Percentiles rank a stretch among this genome's conserved stretches.
These are phyloP conservation scores for Falco biarmicus DNA, from an alignment of 2,797 vertebrate species.

Conservation along the genomic window DNA sequence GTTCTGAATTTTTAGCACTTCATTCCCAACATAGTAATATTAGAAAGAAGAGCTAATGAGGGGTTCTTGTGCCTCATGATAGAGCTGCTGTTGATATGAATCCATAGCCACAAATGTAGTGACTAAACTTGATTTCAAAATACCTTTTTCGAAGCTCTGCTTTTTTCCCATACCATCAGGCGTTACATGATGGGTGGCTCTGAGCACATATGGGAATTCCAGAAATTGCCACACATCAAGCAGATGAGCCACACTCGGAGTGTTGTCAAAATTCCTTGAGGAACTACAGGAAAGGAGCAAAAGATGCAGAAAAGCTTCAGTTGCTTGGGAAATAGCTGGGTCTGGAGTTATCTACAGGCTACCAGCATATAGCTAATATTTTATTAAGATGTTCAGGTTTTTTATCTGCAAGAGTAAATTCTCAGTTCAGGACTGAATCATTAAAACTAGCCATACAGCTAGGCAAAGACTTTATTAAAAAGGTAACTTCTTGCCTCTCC, in stretches of 20 bases:
- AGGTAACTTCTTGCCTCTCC: neutral
- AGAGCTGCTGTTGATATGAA: neutral
- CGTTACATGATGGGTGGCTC: neutral
- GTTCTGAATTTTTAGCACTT: neutral
- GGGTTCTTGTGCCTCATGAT: neutral
- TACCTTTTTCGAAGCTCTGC: neutral
- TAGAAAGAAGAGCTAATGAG: neutral
- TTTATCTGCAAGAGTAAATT: constrained; percentile 21
- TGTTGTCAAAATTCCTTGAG: neutral
- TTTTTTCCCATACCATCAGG: constrained; percentile 53
- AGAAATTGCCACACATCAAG: neutral
- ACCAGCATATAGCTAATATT: neutral
- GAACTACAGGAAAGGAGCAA: neutral
- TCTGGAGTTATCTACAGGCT: constrained; percentile 18
- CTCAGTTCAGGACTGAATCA: constrained; percentile 11
- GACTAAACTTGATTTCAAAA: neutral
- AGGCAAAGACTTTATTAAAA: neutral
- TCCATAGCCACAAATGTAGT: neutral
- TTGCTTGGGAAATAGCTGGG: neutral
- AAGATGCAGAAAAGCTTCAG: neutral
- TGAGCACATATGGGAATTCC: neutral
- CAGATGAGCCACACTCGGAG: neutral
- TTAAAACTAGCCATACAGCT: neutral
- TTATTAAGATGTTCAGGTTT: neutral
- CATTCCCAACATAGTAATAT: neutral